Conservation (phyloP, 1,140 invertebrate species). For the Sitobion miscanthi region DNA sequence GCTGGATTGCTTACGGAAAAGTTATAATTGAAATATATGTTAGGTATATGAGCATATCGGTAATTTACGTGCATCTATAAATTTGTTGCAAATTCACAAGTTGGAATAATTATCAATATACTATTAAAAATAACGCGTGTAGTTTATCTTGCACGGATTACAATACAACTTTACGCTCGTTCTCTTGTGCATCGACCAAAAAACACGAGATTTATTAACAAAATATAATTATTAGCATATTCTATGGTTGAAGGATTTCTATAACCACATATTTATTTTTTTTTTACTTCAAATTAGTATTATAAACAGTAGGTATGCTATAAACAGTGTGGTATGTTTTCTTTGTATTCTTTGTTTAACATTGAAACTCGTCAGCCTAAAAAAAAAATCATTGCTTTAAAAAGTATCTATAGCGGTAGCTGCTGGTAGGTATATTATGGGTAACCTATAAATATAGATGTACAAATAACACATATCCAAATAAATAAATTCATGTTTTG, state of each 20-base stretch:
- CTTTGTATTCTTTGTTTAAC: neutral
- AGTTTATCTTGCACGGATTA: neutral
- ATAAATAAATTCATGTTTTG: neutral
- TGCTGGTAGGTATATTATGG: too few species aligned
- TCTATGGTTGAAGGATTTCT: neutral
- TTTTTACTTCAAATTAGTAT: neutral
- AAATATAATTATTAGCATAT: slow-evolving; percentile 11
- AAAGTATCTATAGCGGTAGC: neutral
- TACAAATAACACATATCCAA: neutral
- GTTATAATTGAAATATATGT: too few species aligned
- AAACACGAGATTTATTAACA: neutral
- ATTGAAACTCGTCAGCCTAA: neutral
- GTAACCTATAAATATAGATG: too few species aligned
- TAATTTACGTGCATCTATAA: too few species aligned
- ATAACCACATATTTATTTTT: neutral
- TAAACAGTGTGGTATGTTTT: neutral
- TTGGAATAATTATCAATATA: neutral
- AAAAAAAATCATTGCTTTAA: neutral
- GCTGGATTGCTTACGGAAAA: too few species aligned
- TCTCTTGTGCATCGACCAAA: neutral
- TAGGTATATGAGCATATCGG: too few species aligned
- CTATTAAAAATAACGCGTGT: neutral
- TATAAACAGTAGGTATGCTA: too few species aligned
- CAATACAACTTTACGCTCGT: neutral
- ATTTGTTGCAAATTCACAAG: too few species aligned